Conservation (phyloP, 1,140 invertebrate species). For the Sycophila sp. region DNA sequence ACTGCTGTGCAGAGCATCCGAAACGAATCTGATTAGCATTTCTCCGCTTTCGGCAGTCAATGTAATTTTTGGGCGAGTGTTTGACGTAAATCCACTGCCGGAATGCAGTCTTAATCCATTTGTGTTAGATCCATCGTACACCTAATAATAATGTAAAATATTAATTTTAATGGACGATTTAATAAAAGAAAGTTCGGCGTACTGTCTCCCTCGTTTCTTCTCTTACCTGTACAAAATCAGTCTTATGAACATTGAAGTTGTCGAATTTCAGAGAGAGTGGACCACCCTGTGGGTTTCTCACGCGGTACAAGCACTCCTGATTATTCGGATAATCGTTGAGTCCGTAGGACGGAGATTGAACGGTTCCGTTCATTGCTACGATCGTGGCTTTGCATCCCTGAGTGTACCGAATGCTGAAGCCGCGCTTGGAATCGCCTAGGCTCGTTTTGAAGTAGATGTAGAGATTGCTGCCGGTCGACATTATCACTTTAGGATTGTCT, state of each 20-base stretch:
- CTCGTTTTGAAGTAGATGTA: slow-evolving; percentile 94
- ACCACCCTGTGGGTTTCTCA: slow-evolving; percentile 84
- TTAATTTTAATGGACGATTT: no score
- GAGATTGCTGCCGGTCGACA: slow-evolving; percentile 88
- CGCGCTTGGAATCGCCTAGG: slow-evolving; percentile 85
- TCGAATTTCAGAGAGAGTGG: slow-evolving; percentile 89
- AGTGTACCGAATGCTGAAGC: slow-evolving; percentile 91
- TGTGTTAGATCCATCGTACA: slow-evolving; percentile 88
- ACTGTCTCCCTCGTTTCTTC: no score
- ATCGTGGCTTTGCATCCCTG: slow-evolving; percentile 88
- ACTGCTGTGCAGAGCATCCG: slow-evolving; percentile 86
- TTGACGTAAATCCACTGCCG: slow-evolving; percentile 86
- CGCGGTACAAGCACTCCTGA: slow-evolving; percentile 88
- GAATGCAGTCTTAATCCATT: slow-evolving; percentile 88
- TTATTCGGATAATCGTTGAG: slow-evolving; percentile 89
- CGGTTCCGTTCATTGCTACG: slow-evolving; percentile 81
- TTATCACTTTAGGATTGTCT: slow-evolving; percentile 85
- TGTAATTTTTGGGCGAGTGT: slow-evolving; percentile 83
- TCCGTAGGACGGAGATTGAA: slow-evolving; percentile 88
- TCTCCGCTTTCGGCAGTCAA: slow-evolving; percentile 92
- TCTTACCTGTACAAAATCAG: slow-evolving; percentile 83
- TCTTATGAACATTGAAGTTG: slow-evolving; percentile 85
- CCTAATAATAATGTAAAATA: slow-evolving; percentile 56
- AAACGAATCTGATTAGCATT: slow-evolving; percentile 88
- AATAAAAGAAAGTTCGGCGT: no score